Conservation (phyloP, 2,113 vertebrate species). For the Pangasianodon gigas region DNA sequence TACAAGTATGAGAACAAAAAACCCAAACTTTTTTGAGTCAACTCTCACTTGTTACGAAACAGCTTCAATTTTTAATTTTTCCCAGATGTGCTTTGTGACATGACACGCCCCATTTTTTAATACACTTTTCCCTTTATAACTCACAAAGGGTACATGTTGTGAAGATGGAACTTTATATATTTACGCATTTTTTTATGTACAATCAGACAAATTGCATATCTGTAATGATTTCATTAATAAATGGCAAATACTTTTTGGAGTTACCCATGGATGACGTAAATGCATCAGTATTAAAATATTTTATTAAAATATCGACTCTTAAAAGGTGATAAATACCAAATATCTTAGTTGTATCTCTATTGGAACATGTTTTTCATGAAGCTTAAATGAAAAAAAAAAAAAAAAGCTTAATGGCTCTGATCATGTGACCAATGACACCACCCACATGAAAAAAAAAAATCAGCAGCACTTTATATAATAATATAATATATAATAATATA, state of each 20-base stretch:
- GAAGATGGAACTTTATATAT: not conserved
- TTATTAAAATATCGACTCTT: too few species aligned
- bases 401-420: not conserved
- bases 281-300: too few species aligned
- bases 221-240: too few species aligned
- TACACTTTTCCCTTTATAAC: not conserved
- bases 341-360: too few species aligned
- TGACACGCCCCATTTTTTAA: not conserved
- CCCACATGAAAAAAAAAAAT: not conserved
- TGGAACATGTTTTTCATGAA: too few species aligned
- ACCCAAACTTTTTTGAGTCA: not conserved
- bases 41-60: not conserved
- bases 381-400: too few species aligned
- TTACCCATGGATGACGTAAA: too few species aligned
- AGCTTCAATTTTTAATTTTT: not conserved
- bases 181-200: too few species aligned
- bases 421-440: not conserved
- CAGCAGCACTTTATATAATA: not conserved
- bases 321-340: too few species aligned
- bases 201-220: too few species aligned
- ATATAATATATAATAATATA: too few species aligned
- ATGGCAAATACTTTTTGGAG: not conserved
- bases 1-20: not conserved
- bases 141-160: not conserved
- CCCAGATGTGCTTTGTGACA: not conserved